Evolutionary conservation across 2,113 vertebrate species (phyloP), one percentile per base, ranked within the genome.

Genomic region (Gadus chalcogrammus): DNA sequence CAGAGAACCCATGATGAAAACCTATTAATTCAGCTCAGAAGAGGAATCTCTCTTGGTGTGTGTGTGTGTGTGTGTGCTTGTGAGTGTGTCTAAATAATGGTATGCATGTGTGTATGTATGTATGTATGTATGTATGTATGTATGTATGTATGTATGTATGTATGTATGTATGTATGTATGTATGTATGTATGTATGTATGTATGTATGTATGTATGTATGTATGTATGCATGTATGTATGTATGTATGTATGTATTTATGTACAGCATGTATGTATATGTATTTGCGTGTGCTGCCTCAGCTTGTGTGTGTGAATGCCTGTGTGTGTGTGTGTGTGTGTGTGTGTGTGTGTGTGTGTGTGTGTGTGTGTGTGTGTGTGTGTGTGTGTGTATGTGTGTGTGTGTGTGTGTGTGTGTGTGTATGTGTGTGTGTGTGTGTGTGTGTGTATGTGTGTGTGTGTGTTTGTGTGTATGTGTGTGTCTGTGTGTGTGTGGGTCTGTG

Each of bases 1-100:
- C 55, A 13, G 3, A 56, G 13, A 28, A 67, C 17, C 42, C 48
- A 53, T 61, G 67, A 53, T 61, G 67, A 69, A 77, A 73, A 8
- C 15, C 31, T 24, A 73, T 69, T 71, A 65, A 42, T 38, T 15
- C 60, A 38, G 15, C 68, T 67, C 64, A 35, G 62, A 56, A 68
- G 28, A 55, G 55, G 53, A 27, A 4, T 15, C 15, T 22, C 4
- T 35, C 1, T 28, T 15, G 17, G 35, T 61, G 9, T 56, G 52
- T 20, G 38, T 20, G 35, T 61, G 9, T 56, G 52, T 20, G 38
- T 20, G 18, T 59, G 16, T 13, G 2, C 58, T 6, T 35, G 16
- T 59, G 53, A 18, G 20, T 62, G 68, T 24, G 59, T 17, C 9
- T 68, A 56, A 13, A 13, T 13, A 13, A 13, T 48, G 1, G 65